Conservation (phyloP, 2,888 invertebrate species). For the Gandaritis pyraliata region DNA sequence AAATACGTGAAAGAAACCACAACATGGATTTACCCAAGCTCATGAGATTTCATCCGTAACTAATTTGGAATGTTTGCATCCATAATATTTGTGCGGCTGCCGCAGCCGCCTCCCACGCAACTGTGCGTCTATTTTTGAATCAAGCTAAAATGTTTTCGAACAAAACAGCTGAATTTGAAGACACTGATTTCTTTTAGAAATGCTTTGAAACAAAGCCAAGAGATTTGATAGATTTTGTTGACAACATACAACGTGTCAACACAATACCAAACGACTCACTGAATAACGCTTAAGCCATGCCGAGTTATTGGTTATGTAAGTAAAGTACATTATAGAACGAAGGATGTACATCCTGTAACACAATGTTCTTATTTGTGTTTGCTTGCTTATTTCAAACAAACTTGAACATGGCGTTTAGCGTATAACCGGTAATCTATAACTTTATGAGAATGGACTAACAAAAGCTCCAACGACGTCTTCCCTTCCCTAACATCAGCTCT, state of each 20-base stretch:
- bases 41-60: conserved; percentile 42
- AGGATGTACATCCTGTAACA: conserved; percentile 3
- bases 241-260: conserved; percentile 34
- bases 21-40: conserved; percentile 19
- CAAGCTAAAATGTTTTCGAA: conserved; percentile 27
- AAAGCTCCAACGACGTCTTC: not conserved
- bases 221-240: conserved; percentile 34
- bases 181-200: conserved; percentile 27
- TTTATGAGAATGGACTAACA: conserved; percentile 5
- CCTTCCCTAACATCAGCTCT: not conserved
- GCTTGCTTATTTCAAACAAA: not conserved
- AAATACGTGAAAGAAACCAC: conserved; percentile 20
- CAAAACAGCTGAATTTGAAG: conserved; percentile 28
- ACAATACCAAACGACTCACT: conserved; percentile 9
- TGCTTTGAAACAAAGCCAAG: conserved; percentile 39
- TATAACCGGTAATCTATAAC: not conserved
- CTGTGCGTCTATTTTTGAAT: conserved; percentile 63
- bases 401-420: not conserved
- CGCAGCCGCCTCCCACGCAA: conserved; percentile 63
- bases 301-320: conserved; percentile 14
- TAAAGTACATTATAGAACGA: not conserved
- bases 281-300: conserved; percentile 9
- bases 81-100: conserved; percentile 65
- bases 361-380: not conserved
- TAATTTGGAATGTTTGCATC: conserved; percentile 67